Evolutionary conservation across 1,140 invertebrate genomes (phyloP), one percentile per base, ranked within the genome.

Genomic region (Choristoneura fumiferana): DNA sequence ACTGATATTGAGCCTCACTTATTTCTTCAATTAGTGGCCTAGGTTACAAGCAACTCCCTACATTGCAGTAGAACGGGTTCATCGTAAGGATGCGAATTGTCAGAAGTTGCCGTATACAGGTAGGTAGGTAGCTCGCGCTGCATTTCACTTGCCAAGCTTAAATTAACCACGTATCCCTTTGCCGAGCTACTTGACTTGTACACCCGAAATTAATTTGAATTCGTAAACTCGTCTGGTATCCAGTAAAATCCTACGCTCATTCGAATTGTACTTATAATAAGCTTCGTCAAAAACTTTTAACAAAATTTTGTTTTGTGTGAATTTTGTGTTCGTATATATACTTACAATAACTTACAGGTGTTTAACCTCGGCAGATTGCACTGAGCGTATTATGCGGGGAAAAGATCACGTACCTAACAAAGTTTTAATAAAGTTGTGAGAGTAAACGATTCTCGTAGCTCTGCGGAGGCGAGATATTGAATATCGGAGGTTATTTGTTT

Each of bases 341-440:
- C 9, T 2, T 37, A 37, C 33, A 34, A 5, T 5, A 37, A 37
- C 35, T 10, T 37, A 37, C 35, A 37, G 35, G n/a, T 12, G 9
- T 29, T 29, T 29, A 6, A 29, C 22, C 22, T 49, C 18, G 18
- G 43, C 22, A 33, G 22, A 49, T 29, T 29, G 43, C 40, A 45
- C 15, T 45, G 9, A 18, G 8, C 18, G 39, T 60, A 54, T 40
- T 45, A 43, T 54, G 45, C 13, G 17, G 39, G 58, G 54, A 36
- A 61, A 57, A 61, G 59, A 68, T 59, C 62, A 65, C 66, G 68
- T 68, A 22, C 18, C 17, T 22, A 69, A 62, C 52, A 63, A 68
- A 76, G 60, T 73, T 71, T 68, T 69, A 72, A 71, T 71, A 73
- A 76, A 71, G 65, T 76, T 71, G 33, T 45, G 33, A 36, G 54